Evolutionary conservation across 2,113 vertebrate species (phyloP).

Genomic region (Riparia riparia): DNA sequence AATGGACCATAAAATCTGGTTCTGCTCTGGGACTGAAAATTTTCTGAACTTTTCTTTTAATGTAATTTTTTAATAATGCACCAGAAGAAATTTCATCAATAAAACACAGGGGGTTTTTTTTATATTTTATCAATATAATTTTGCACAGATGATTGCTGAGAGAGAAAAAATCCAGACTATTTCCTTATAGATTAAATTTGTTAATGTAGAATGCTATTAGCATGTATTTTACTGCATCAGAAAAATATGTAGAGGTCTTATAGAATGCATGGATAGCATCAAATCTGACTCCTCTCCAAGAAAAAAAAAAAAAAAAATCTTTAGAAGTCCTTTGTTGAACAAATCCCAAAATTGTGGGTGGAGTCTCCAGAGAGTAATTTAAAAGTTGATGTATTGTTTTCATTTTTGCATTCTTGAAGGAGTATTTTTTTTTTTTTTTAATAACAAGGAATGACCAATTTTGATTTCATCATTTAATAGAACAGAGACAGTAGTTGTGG

Average conservation of each 20-base stretch:
- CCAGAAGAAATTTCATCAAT: background rate
- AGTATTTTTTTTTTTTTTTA: background rate
- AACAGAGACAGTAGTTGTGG: background rate
- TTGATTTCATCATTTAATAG: background rate
- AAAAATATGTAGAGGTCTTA: background rate
- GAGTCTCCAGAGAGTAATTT: background rate
- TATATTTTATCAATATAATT: background rate
- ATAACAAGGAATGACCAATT: background rate
- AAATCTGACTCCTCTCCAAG: background rate
- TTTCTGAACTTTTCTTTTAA: background rate
- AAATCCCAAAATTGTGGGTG: background rate
- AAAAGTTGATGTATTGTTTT: background rate
- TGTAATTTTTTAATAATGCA: background rate
- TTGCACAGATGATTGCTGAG: background rate
- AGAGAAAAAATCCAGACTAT: background rate
- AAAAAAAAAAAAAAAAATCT: background rate
- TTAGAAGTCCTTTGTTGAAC: background rate
- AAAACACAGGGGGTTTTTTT: background rate
- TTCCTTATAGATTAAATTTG: background rate
- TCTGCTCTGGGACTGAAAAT: background rate
- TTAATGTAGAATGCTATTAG: background rate
- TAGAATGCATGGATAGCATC: background rate
- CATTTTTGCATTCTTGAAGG: background rate
- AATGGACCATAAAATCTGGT: conserved; percentile 7
- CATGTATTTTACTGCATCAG: background rate